These are phyloP conservation scores for Archivesica marissinica DNA, from an alignment of 1,140 invertebrate species.

Conservation along the genomic window DNA sequence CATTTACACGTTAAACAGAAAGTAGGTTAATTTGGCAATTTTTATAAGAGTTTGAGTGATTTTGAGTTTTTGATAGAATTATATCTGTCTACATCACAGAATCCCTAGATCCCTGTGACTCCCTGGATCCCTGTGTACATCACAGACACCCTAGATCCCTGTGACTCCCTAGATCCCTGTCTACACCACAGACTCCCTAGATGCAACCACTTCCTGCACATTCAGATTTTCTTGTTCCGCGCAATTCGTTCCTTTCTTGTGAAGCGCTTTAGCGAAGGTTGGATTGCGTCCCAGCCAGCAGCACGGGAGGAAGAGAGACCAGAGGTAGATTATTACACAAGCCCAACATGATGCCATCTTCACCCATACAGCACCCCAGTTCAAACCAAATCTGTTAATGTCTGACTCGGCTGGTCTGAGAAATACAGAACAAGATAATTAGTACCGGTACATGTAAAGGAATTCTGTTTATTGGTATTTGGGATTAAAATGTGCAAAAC, in stretches of 20 bases:
- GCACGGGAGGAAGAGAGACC: slow-evolving; percentile 96
- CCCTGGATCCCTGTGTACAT: too few species aligned
- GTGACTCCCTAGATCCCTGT: background rate
- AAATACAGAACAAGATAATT: background rate
- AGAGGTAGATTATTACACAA: slow-evolving; percentile 94
- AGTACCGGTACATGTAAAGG: too few species aligned
- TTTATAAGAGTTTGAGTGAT: too few species aligned
- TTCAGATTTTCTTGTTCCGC: slow-evolving; percentile 53
- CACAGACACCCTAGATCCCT: too few species aligned
- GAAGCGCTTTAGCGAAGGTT: slow-evolving; percentile 65
- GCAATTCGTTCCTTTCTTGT: slow-evolving; percentile 6
- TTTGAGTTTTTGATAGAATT: too few species aligned
- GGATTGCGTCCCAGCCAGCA: slow-evolving; percentile 96
- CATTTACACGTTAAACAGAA: too few species aligned
- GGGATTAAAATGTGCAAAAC: too few species aligned
- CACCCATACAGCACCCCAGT: slow-evolving; percentile 95
- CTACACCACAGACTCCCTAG: slow-evolving; percentile 64
- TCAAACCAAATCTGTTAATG: slow-evolving; percentile 80
- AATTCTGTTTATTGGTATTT: too few species aligned
- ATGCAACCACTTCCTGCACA: slow-evolving; percentile 60
- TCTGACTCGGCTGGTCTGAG: slow-evolving; percentile 78
- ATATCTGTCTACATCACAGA: too few species aligned
- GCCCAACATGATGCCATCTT: slow-evolving; percentile 99
- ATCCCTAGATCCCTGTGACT: background rate
- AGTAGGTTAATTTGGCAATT: too few species aligned